A percentile compares a stretch with the other conserved stretches of the same genome.
phyloP scores from a whole-genome alignment of 2,113 vertebrate species.

The Crocuta crocuta region DNA sequence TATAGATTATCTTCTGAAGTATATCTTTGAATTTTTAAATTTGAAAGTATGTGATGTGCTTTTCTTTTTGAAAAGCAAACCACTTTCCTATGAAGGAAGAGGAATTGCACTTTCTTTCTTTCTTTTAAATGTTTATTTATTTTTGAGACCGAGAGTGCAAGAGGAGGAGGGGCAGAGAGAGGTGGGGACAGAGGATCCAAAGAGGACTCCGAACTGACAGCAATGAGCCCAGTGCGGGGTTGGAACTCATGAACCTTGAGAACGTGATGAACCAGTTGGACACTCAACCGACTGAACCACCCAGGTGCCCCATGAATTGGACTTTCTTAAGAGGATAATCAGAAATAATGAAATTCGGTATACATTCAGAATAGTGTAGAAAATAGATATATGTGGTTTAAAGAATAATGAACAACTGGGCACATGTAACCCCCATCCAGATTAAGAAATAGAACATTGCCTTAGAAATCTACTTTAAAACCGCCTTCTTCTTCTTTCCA shows the following conservation, averaged over 20 bases:
- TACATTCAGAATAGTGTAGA: neutral
- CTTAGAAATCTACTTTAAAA: neutral
- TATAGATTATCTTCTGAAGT: neutral
- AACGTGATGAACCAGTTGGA: too few relatives aligned
- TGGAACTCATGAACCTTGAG: too few relatives aligned
- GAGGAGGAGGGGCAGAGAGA: too few relatives aligned
- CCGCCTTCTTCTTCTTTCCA: neutral
- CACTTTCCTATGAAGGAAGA: neutral
- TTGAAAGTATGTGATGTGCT: neutral
- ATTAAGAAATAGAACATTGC: neutral
- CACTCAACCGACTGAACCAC: too few relatives aligned
- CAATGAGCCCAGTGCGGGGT: too few relatives aligned
- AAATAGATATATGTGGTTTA: neutral
- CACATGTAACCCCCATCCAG: neutral
- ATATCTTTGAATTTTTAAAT: neutral
- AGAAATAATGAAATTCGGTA: neutral
- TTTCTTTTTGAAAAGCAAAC: constrained; percentile 33
- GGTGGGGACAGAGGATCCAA: too few relatives aligned
- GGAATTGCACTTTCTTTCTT: neutral
- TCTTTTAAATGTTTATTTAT: too few relatives aligned
- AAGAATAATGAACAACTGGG: neutral
- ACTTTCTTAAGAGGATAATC: constrained; percentile 7
- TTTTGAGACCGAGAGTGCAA: too few relatives aligned
- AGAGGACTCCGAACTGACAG: too few relatives aligned
- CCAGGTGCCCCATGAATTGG: neutral